Percentiles rank a stretch among this genome's conserved stretches.
Evolutionary conservation across 2,888 invertebrate species (phyloP).

Genomic region (Patella caerulea): DNA sequence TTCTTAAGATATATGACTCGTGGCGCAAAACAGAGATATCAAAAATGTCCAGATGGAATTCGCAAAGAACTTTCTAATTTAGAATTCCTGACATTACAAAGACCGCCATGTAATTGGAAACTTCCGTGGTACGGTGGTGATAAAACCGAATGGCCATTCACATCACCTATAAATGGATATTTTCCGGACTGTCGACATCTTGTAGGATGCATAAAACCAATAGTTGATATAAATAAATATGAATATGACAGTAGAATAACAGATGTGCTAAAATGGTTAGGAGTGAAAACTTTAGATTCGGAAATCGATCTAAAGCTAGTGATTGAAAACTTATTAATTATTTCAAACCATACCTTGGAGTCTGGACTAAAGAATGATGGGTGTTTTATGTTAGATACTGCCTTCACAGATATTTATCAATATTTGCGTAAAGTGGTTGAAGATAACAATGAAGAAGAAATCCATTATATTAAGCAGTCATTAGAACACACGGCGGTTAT

Average conservation of each 20-base stretch:
- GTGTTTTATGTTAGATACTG: background rate
- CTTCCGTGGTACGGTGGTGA: background rate
- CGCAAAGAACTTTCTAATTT: conserved; percentile 5
- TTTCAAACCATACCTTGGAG: background rate
- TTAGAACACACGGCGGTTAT: background rate
- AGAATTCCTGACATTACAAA: conserved; percentile 24
- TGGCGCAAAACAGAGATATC: background rate
- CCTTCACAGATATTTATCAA: background rate
- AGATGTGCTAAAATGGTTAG: background rate
- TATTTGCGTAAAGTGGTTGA: background rate
- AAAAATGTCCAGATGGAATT: conserved; percentile 1
- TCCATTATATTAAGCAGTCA: background rate
- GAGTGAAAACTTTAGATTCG: background rate
- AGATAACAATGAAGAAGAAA: background rate
- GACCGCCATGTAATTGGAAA: background rate
- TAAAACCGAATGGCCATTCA: background rate
- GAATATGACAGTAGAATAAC: background rate
- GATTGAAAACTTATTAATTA: background rate
- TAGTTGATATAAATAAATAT: background rate
- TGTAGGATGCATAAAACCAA: background rate
- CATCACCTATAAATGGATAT: background rate
- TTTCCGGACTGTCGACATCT: background rate
- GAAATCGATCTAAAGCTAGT: background rate
- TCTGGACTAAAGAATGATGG: background rate
- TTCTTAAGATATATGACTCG: background rate